Percentiles rank a stretch among this genome's conserved stretches.
phyloP scores from a whole-genome alignment of 2,797 vertebrate species.

The Pristis pectinata region DNA sequence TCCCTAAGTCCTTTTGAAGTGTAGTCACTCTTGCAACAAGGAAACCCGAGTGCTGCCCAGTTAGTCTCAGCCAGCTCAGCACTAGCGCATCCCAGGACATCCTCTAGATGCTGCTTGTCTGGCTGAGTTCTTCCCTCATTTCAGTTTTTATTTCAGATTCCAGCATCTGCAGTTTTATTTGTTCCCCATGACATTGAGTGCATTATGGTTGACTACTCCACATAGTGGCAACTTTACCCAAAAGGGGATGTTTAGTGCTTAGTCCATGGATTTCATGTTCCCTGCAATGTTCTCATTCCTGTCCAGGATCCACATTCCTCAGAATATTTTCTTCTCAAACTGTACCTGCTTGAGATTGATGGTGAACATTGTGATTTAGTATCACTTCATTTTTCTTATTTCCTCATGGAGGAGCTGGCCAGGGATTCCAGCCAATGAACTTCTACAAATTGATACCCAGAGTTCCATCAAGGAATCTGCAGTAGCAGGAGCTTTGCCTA shows the following conservation, averaged over 20 bases:
- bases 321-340: background rate
- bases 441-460: background rate
- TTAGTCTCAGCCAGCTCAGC: background rate
- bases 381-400: background rate
- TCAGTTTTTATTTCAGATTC: no score
- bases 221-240: background rate
- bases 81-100: background rate
- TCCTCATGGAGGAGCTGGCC: conserved; percentile 63
- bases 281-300: background rate
- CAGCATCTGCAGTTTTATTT: no score
- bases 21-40: background rate
- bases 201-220: background rate
- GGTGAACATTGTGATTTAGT: background rate
- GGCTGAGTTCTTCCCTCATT: no score
- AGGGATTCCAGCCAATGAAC: conserved; percentile 56
- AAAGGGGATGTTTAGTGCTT: background rate
- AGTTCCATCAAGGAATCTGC: background rate
- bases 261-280: background rate
- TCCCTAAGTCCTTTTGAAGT: background rate
- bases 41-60: background rate
- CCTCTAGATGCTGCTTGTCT: background rate
- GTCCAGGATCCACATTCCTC: background rate
- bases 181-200: background rate
- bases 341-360: background rate
- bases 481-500: background rate